These are phyloP conservation scores for Babyrousa celebensis DNA, from an alignment of 2,797 vertebrate genomes.

Conservation along the genomic window DNA sequence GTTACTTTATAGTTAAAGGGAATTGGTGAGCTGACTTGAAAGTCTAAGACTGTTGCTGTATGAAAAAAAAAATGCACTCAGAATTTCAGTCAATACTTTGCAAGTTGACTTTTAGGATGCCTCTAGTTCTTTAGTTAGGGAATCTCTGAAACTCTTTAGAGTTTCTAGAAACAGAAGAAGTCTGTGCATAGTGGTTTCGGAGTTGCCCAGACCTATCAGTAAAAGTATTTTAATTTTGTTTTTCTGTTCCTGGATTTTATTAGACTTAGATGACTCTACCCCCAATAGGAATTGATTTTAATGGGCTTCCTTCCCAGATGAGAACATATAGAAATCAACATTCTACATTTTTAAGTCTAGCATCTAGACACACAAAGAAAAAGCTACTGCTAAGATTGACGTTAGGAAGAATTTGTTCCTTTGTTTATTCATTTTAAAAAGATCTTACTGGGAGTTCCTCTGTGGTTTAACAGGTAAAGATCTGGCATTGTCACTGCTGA, in stretches of 20 bases:
- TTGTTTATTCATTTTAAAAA: conserved; percentile 62
- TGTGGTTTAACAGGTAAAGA: too few relatives aligned
- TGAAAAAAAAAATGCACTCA: background rate
- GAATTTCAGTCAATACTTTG: conserved; percentile 66
- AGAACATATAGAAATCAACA: conserved; percentile 34
- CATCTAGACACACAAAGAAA: conserved; percentile 53
- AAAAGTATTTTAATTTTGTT: conserved; percentile 55
- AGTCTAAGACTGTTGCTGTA: conserved; percentile 34
- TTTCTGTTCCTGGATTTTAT: conserved; percentile 64
- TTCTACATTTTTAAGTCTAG: conserved; percentile 40
- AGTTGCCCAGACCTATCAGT: conserved; percentile 56
- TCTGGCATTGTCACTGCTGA: too few relatives aligned
- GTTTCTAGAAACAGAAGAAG: conserved; percentile 66
- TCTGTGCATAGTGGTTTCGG: conserved; percentile 27
- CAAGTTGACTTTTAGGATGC: conserved; percentile 70
- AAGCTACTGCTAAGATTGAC: conserved; percentile 18
- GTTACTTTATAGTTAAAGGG: conserved; percentile 57
- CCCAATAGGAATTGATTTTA: conserved; percentile 63
- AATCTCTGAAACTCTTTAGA: conserved; percentile 20
- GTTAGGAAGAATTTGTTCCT: conserved; percentile 46
- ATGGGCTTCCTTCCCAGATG: conserved; percentile 17
- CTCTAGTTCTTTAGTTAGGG: conserved; percentile 45
- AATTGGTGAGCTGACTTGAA: conserved; percentile 48
- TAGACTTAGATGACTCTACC: conserved; percentile 37
- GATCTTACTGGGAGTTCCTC: background rate